phyloP scores from a whole-genome alignment of 2,113 vertebrate genomes.

The Mormyrus lacerda region DNA sequence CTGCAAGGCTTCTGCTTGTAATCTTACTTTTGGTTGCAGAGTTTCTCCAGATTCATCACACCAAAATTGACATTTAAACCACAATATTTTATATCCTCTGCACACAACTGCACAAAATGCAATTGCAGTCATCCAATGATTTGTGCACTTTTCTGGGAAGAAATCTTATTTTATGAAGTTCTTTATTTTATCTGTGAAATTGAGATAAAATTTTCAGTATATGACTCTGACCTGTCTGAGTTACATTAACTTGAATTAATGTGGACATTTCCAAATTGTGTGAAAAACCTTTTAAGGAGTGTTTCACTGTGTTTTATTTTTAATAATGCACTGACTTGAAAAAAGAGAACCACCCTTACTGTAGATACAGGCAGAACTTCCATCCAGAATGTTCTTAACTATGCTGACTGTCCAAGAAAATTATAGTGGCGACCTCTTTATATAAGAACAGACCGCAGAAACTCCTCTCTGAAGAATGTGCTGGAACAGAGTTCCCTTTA shows the following conservation, averaged over 20 bases:
- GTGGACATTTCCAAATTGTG: not conserved
- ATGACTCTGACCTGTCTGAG: not conserved
- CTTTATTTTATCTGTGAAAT: not conserved
- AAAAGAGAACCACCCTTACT: not conserved
- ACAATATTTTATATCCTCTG: not conserved
- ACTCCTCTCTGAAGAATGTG: not conserved
- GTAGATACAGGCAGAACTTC: not conserved
- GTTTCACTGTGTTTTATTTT: not conserved
- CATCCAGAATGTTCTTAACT: not conserved
- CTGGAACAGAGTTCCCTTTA: not conserved
- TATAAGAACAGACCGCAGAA: not conserved
- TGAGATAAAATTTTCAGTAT: not conserved
- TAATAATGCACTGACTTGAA: not conserved
- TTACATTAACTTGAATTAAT: not conserved
- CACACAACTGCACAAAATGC: not conserved
- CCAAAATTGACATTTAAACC: not conserved
- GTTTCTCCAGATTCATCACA: not conserved
- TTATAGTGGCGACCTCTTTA: not conserved
- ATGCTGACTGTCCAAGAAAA: not conserved
- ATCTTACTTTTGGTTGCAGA: not conserved
- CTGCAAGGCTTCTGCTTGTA: not conserved
- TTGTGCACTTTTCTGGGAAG: not conserved
- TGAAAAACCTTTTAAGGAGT: not conserved
- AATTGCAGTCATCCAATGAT: not conserved
- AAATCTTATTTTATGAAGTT: not conserved